Percentiles rank a stretch among this genome's conserved stretches.
Conservation (phyloP, 2,797 vertebrate genomes). For the Typhlichthys eigenmanni region DNA sequence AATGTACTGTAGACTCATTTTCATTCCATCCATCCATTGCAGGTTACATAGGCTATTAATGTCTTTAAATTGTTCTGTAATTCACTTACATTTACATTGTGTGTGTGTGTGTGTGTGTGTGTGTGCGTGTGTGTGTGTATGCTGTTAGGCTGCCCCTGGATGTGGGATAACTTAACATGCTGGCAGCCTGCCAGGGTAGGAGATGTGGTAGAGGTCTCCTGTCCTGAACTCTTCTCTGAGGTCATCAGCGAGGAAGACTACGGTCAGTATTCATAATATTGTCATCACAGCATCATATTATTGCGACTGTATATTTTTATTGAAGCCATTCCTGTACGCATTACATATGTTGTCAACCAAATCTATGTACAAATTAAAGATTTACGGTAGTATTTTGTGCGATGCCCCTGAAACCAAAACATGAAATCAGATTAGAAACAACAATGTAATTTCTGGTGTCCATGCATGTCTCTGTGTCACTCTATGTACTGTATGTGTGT, state of each 20-base stretch:
- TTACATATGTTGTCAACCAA: too few species aligned
- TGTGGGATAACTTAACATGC: slow-evolving; percentile 97
- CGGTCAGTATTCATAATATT: slow-evolving; percentile 59
- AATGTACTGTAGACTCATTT: neutral
- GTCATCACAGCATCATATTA: neutral
- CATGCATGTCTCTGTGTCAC: slow-evolving; percentile 3
- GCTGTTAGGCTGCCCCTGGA: slow-evolving; percentile 83
- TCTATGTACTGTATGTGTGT: neutral
- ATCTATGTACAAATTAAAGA: too few species aligned
- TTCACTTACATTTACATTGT: neutral
- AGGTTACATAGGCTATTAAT: neutral
- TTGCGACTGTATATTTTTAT: neutral
- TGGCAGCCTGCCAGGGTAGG: slow-evolving; percentile 88
- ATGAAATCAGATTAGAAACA: neutral
- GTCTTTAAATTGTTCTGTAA: neutral
- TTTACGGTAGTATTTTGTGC: too few species aligned
- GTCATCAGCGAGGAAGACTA: slow-evolving; percentile 83
- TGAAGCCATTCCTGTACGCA: neutral
- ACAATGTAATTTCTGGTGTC: neutral
- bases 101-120: slow-evolving; percentile 4
- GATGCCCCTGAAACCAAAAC: too few species aligned
- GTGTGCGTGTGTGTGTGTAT: slow-evolving; percentile 5
- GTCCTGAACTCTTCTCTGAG: slow-evolving; percentile 86
- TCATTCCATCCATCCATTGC: neutral
- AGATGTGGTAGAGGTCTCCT: slow-evolving; percentile 85